Percentiles rank a stretch among this genome's conserved stretches.
phyloP scores from a whole-genome alignment of 1,140 invertebrate species.

The Achroia grisella region DNA sequence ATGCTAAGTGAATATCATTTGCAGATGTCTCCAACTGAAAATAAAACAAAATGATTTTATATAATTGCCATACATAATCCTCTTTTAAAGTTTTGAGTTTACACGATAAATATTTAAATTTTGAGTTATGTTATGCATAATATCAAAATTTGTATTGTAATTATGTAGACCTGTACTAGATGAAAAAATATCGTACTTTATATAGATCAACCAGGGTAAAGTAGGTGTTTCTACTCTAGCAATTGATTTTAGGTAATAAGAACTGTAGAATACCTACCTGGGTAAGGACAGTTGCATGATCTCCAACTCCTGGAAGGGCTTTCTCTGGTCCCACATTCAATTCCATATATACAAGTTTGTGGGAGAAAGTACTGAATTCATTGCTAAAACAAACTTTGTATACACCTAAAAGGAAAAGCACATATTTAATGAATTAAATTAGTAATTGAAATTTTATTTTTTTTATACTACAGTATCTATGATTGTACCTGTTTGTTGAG shows the following conservation, averaged over 20 bases:
- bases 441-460: background rate
- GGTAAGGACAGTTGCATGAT: constrained; percentile 95
- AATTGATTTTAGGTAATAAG: no score
- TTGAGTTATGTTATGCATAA: no score
- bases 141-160: no score
- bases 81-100: no score
- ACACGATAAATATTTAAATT: no score
- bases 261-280: no score
- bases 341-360: constrained; percentile 99
- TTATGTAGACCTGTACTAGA: no score
- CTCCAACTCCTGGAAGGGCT: constrained; percentile 87
- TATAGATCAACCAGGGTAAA: no score
- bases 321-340: constrained; percentile 96
- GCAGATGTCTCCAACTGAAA: constrained; percentile 93
- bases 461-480: constrained; percentile 13
- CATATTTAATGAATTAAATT: constrained; percentile 2
- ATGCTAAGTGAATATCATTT: constrained; percentile 89
- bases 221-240: no score
- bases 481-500: constrained; percentile 82
- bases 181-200: no score
- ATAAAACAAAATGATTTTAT: background rate
- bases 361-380: constrained; percentile 99
- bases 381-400: constrained; percentile 98
- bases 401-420: constrained; percentile 74
- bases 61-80: no score